Conservation (phyloP, 2,888 invertebrate species). For the Apotomis turbidana region DNA sequence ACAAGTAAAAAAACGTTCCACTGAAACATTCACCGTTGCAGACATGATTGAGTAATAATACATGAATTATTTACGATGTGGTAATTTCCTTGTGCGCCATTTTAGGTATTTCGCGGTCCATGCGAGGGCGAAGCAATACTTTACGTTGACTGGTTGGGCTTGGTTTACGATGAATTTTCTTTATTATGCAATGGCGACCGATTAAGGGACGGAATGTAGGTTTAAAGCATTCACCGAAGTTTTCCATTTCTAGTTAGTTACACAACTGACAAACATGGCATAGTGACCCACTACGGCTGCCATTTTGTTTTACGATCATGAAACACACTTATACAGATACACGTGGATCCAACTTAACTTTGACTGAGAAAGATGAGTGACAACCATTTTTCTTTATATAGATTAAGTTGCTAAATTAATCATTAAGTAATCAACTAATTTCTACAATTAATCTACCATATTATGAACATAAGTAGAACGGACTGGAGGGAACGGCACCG, state of each 20-base stretch:
- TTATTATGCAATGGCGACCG: slow-evolving; percentile 34
- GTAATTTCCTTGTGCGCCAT: slow-evolving; percentile 70
- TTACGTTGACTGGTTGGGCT: slow-evolving; percentile 48
- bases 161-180: slow-evolving; percentile 44
- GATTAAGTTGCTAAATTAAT: too few species aligned
- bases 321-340: slow-evolving; percentile 7
- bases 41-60: slow-evolving; percentile 79
- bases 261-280: slow-evolving; percentile 53
- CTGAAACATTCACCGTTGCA: slow-evolving; percentile 72
- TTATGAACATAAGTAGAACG: too few species aligned
- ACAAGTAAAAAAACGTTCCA: slow-evolving; percentile 54
- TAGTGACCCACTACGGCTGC: slow-evolving; percentile 48
- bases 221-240: slow-evolving; percentile 43
- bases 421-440: too few species aligned
- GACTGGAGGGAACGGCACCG: too few species aligned
- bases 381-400: too few species aligned
- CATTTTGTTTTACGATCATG: slow-evolving; percentile 33
- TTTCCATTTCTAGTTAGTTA: slow-evolving; percentile 48
- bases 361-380: slow-evolving; percentile 7
- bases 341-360: slow-evolving; percentile 24
- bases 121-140: slow-evolving; percentile 53
- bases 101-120: slow-evolving; percentile 63
- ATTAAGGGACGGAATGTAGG: slow-evolving; percentile 39
- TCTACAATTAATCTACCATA: too few species aligned
- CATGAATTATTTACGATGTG: slow-evolving; percentile 81